Evolutionary conservation across 2,888 invertebrate genomes (phyloP).

Genomic region (Cryptocephalus moraei): DNA sequence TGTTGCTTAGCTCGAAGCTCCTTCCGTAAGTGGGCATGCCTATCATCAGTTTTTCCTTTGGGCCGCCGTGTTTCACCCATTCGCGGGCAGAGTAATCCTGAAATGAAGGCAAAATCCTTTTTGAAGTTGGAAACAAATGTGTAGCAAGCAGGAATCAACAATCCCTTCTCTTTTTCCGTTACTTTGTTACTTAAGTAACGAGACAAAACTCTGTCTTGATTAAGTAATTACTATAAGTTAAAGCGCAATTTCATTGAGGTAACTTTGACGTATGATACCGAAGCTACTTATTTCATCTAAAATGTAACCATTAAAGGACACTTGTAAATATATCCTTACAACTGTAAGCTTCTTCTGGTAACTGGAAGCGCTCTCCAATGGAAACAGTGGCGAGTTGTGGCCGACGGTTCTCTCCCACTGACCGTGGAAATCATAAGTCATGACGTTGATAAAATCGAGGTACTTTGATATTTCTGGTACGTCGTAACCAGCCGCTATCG

Average conservation of each 20-base stretch:
- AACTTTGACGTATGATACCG: too few species aligned
- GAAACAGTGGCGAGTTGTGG: constrained; percentile 84
- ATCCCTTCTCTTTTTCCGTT: too few species aligned
- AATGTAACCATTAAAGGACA: too few species aligned
- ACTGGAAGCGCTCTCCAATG: constrained; percentile 79
- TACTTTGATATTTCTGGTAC: constrained; percentile 91
- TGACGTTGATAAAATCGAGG: constrained; percentile 86
- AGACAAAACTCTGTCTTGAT: too few species aligned
- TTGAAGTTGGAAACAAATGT: too few species aligned
- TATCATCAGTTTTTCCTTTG: constrained; percentile 87
- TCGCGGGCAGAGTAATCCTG: constrained; percentile 83
- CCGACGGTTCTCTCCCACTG: constrained; percentile 91
- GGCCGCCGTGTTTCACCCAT: constrained; percentile 89
- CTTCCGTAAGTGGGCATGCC: constrained; percentile 93
- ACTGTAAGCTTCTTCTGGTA: constrained; percentile 91
- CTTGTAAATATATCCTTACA: constrained; percentile 41
- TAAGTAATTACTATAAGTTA: too few species aligned
- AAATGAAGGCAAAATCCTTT: constrained; percentile 6
- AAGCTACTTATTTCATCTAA: too few species aligned
- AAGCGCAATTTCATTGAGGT: too few species aligned
- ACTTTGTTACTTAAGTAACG: too few species aligned
- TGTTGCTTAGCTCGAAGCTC: constrained; percentile 79
- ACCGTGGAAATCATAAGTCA: constrained; percentile 94
- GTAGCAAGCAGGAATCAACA: too few species aligned
- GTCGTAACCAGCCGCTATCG: constrained; percentile 88